A percentile compares a stretch with the other conserved stretches of the same genome.
These are phyloP conservation scores for Tetrapedia diversipes DNA, from an alignment of 2,888 invertebrate species.

Conservation along the genomic window DNA sequence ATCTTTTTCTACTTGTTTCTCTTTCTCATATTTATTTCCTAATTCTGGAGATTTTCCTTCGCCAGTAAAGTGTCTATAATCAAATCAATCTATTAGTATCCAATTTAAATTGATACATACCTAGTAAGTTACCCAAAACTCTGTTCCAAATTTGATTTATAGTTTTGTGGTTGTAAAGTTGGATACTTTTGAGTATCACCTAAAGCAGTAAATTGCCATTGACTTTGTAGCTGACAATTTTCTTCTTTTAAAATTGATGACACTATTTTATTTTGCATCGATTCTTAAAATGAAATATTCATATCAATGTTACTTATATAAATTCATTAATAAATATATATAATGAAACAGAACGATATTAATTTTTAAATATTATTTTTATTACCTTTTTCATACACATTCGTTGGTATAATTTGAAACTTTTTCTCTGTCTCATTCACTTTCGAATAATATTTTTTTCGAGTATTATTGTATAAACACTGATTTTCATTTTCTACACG, in stretches of 20 bases:
- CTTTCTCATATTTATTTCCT: conserved; percentile 26
- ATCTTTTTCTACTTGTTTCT: conserved; percentile 35
- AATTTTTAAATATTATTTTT: not conserved
- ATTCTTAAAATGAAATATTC: conserved; percentile 18
- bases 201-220: conserved; percentile 34
- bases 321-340: conserved; percentile 3
- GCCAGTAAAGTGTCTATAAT: conserved; percentile 13
- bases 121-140: conserved; percentile 30
- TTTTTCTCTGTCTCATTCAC: conserved; percentile 18
- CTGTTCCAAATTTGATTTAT: conserved; percentile 19
- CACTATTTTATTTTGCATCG: conserved; percentile 16
- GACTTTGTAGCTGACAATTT: conserved; percentile 21
- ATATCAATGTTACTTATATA: not conserved
- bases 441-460: conserved; percentile 27
- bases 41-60: conserved; percentile 14
- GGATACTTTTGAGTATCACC: conserved; percentile 29
- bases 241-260: conserved; percentile 22
- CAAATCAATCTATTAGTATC: not conserved
- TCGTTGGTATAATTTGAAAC: conserved; percentile 2
- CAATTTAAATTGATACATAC: not conserved
- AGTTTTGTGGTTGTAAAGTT: conserved; percentile 8
- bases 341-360: not conserved
- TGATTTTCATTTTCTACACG: conserved; percentile 20
- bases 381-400: conserved; percentile 31
- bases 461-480: conserved; percentile 12